phyloP scores from a whole-genome alignment of 23 tunicate species.

The Oikopleura vanhoeffeni region DNA sequence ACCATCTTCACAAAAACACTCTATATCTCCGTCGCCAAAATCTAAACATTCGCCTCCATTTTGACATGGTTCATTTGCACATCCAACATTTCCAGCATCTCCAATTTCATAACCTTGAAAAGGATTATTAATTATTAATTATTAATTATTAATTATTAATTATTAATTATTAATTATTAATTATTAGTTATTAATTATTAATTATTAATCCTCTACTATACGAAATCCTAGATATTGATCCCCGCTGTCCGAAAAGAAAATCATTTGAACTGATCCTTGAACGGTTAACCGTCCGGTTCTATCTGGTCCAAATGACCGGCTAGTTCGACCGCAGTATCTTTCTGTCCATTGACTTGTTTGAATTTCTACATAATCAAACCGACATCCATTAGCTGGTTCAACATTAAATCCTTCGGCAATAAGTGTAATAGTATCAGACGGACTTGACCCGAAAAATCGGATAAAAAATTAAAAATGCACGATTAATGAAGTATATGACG shows the following conservation, averaged over 20 bases:
- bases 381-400: conserved; percentile 32
- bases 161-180: no score
- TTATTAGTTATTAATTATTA: no score
- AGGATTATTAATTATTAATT: no score
- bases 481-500: no score
- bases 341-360: background rate
- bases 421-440: conserved; percentile 21
- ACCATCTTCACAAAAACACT: conserved; percentile 73
- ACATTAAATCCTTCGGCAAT: conserved; percentile 20
- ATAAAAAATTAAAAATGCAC: no score
- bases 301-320: background rate
- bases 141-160: no score
- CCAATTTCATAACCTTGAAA: background rate
- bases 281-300: background rate
- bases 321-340: background rate
- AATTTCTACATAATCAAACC: conserved; percentile 25
- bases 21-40: conserved; percentile 32
- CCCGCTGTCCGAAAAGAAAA: background rate
- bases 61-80: conserved; percentile 34
- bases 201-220: no score
- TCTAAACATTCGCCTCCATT: conserved; percentile 54
- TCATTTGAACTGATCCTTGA: background rate
- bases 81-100: background rate
- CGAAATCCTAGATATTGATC: background rate
- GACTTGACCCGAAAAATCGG: no score